Conservation (phyloP, 2,797 vertebrate species). For the Channa striata region DNA sequence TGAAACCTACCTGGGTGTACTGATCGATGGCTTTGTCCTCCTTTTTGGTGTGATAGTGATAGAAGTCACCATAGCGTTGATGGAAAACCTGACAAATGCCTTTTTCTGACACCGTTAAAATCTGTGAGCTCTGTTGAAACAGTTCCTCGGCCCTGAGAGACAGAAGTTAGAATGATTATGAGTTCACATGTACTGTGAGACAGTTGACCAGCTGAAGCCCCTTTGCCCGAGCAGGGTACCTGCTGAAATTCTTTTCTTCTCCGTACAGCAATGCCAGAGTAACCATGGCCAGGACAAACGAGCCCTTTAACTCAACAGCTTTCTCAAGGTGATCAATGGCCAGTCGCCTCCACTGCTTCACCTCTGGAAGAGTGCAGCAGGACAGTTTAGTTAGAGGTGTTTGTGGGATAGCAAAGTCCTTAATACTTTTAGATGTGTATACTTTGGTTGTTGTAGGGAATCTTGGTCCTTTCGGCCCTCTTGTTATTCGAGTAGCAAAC, state of each 20-base stretch:
- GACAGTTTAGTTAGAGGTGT: not conserved
- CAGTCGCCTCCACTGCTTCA: not conserved
- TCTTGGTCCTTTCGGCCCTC: accelerated
- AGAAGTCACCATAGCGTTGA: not conserved
- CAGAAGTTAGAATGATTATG: too few relatives aligned
- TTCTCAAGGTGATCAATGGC: not conserved
- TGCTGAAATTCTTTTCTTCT: not conserved
- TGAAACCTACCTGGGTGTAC: not conserved
- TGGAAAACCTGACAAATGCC: not conserved
- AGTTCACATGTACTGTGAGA: too few relatives aligned
- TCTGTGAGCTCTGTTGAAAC: not conserved
- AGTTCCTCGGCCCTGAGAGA: conserved; percentile 3
- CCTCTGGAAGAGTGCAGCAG: not conserved
- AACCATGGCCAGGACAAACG: not conserved
- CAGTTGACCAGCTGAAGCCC: too few relatives aligned
- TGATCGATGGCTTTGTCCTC: not conserved
- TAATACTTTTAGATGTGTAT: not conserved
- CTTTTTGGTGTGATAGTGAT: not conserved
- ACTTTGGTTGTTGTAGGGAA: not conserved
- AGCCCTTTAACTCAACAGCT: not conserved
- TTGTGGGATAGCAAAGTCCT: too few relatives aligned
- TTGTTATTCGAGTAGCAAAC: conserved; percentile 8
- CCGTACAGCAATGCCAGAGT: not conserved
- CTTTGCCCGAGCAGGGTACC: not conserved
- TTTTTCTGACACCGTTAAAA: not conserved